Conservation (phyloP, 2,113 vertebrate genomes). For the Prunella fulvescens region DNA sequence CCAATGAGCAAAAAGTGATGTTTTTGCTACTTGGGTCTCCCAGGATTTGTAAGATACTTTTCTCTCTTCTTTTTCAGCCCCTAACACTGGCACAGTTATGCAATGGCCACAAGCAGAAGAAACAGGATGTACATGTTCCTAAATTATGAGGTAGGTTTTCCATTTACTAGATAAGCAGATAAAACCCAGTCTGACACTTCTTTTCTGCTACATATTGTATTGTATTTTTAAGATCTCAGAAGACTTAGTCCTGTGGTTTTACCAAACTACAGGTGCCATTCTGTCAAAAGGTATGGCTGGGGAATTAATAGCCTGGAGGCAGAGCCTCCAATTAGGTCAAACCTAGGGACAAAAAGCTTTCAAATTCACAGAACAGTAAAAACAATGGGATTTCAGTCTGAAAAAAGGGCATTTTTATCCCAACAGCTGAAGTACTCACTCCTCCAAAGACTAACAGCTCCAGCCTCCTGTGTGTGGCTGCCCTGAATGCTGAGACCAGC, state of each 20-base stretch:
- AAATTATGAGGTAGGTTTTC: not conserved
- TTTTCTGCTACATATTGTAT: not conserved
- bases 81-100: not conserved
- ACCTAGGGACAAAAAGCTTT: not conserved
- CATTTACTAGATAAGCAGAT: not conserved
- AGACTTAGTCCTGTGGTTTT: not conserved
- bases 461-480: not conserved
- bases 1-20: slow-evolving; percentile 10
- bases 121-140: not conserved
- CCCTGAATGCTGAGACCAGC: not conserved
- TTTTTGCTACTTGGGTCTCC: not conserved
- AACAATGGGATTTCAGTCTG: not conserved
- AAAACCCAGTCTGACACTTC: not conserved
- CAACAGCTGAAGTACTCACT: not conserved
- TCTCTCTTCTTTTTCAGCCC: not conserved
- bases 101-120: not conserved
- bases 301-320: slow-evolving; percentile 18
- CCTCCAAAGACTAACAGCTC: not conserved
- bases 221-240: not conserved
- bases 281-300: not conserved
- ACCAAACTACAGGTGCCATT: not conserved
- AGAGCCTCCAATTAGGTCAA: slow-evolving; percentile 34
- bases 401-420: not conserved
- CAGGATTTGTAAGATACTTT: not conserved
- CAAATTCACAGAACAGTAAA: not conserved